Conservation (phyloP, 2,113 vertebrate genomes). For the Dipodomys ordii region DNA sequence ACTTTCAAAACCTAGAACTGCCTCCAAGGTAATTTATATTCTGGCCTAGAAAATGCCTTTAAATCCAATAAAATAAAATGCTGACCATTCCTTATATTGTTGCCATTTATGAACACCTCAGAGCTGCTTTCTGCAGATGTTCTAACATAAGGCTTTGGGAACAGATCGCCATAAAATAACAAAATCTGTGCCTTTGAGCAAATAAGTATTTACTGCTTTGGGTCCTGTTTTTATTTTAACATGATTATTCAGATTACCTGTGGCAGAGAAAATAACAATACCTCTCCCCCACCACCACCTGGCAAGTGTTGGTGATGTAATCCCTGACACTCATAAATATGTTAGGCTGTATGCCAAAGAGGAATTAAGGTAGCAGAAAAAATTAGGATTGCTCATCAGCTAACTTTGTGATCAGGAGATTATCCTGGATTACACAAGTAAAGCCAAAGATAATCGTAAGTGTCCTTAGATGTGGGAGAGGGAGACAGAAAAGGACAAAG, state of each 20-base stretch:
- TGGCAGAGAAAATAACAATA: not conserved
- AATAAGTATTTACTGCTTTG: not conserved
- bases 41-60: not conserved
- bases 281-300: too few relatives aligned
- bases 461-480: not conserved
- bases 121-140: not conserved
- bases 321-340: not conserved
- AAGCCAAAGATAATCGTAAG: not conserved
- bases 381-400: not conserved
- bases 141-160: not conserved
- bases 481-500: not conserved
- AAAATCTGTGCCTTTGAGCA: not conserved
- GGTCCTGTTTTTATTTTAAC: constrained; percentile 11
- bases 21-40: constrained; percentile 35
- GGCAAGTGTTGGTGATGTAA: not conserved
- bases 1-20: constrained; percentile 19
- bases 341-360: not conserved
- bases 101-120: not conserved
- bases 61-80: constrained; percentile 47
- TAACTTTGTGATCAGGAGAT: not conserved
- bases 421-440: not conserved
- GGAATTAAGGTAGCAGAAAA: not conserved
- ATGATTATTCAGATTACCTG: not conserved
- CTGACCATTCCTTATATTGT: not conserved
- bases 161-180: not conserved